Percentiles rank a stretch among this genome's conserved stretches.
Conservation (phyloP, 23 tunicate genomes). For the Oikopleura vanhoeffeni region DNA sequence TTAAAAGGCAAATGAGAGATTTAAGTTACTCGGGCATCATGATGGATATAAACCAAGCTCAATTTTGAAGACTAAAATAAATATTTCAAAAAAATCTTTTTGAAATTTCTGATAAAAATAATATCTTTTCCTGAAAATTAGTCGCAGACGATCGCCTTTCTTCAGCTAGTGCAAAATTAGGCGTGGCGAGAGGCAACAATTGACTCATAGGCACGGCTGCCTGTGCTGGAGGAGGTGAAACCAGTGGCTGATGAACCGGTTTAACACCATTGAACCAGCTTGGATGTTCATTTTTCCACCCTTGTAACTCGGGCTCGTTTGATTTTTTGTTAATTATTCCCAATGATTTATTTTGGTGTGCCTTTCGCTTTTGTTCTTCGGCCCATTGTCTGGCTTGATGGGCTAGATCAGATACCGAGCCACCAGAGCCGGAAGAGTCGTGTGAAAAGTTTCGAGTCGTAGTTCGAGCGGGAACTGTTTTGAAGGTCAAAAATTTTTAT, state of each 20-base stretch:
- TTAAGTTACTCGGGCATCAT: too few species aligned
- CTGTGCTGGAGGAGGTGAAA: not conserved
- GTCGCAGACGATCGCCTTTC: not conserved
- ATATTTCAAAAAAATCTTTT: too few species aligned
- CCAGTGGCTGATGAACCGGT: not conserved
- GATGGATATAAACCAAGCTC: too few species aligned
- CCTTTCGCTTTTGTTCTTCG: not conserved
- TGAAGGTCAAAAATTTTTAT: too few species aligned
- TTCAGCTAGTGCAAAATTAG: not conserved
- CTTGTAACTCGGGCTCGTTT: not conserved
- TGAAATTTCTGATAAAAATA: too few species aligned
- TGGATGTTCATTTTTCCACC: not conserved
- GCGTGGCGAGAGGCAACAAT: not conserved
- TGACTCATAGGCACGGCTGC: not conserved
- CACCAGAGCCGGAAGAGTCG: not conserved
- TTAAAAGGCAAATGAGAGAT: too few species aligned
- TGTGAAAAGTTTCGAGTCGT: not conserved
- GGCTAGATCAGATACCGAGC: not conserved
- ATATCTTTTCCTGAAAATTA: not conserved
- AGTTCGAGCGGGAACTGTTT: not conserved
- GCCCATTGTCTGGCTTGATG: slow-evolving; percentile 3
- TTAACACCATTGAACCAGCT: not conserved
- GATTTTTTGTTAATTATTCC: too few species aligned
- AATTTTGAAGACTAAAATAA: too few species aligned
- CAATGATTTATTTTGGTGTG: not conserved